Evolutionary conservation across 2,888 invertebrate genomes (phyloP), one percentile per base, ranked within the genome.

Genomic region (Lepetodrilus schrolli): DNA sequence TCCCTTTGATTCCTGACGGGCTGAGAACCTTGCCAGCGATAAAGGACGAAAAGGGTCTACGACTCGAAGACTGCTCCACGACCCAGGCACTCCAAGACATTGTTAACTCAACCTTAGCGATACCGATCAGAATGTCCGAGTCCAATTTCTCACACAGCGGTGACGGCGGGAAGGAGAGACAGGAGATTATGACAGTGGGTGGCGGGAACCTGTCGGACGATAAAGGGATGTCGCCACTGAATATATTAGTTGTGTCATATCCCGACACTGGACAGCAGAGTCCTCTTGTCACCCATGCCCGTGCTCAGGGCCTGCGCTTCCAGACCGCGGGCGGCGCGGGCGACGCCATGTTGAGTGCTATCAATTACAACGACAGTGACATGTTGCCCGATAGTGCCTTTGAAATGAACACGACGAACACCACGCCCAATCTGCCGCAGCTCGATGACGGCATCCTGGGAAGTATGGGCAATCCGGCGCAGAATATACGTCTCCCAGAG

Each of bases 311-410:
- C 51, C 75, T 88, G 66, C 84, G 86, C 36, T 89, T 82, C 68
- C 86, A 86, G 58, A 78, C 87, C 10, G 78, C 86, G 47, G 86
- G 84, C 2, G 83, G 80, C 26, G 82, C 86, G 13, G 86, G 89
- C 10, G 90, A 91, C 77, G 87, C 90, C 21, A 90, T 90, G 89
- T 84, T 91, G 38, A 90, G 90, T 87, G 90, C 90, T 70, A 87
- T 90, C 43, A 77, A 82, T 74, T 90, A 90, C 74, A 87, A 83
- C 76, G 90, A 90, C 66, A 85, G 84, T 73, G 90, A 90, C 50
- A 87, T 90, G 74, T 81, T 90, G 36, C 86, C 83, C 37, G 89
- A 90, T 70, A 85, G 87, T 58, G 85, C 86, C n/a, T 90, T 90
- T 82, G 90, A 90, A 79, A 87, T 87, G 7, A 77, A 77, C 51